phyloP scores from a whole-genome alignment of 1,140 invertebrate genomes.

The Cydia fagiglandana region DNA sequence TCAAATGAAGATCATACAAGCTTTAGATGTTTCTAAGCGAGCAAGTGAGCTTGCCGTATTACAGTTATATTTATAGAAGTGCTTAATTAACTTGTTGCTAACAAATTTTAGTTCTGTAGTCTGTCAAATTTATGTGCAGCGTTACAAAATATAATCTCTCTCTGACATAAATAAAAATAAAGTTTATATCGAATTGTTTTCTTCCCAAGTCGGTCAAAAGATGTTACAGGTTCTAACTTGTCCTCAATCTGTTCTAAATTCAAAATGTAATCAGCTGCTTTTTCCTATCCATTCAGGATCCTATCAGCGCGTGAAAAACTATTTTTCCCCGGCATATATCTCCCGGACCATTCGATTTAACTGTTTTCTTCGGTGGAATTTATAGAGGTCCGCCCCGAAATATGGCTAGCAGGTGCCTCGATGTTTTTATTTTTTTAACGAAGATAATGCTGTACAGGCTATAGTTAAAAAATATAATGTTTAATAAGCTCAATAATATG shows the following conservation, averaged over 20 bases:
- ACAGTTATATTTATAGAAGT: no score
- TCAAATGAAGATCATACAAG: no score
- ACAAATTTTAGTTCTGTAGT: no score
- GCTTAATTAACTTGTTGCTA: no score
- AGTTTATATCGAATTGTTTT: no score
- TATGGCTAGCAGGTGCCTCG: constrained; percentile 43
- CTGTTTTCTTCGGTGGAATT: constrained; percentile 51
- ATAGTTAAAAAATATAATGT: not conserved
- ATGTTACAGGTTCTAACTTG: not conserved
- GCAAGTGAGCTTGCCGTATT: no score
- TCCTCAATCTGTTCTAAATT: not conserved
- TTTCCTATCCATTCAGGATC: constrained; percentile 35
- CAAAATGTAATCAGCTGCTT: constrained; percentile 25
- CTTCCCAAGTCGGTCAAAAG: no score
- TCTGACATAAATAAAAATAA: no score
- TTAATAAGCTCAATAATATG: no score
- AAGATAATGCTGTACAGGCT: not conserved
- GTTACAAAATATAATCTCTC: no score
- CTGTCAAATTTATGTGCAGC: no score
- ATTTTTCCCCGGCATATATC: constrained; percentile 48
- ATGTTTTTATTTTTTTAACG: constrained; percentile 23
- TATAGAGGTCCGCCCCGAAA: constrained; percentile 45
- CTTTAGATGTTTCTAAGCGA: no score
- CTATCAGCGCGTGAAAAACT: constrained; percentile 35
- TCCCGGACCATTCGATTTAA: constrained; percentile 49